Base-by-base conservation (phyloP, 2,113 vertebrate species). In the Malaclemys terrapin region DNA sequence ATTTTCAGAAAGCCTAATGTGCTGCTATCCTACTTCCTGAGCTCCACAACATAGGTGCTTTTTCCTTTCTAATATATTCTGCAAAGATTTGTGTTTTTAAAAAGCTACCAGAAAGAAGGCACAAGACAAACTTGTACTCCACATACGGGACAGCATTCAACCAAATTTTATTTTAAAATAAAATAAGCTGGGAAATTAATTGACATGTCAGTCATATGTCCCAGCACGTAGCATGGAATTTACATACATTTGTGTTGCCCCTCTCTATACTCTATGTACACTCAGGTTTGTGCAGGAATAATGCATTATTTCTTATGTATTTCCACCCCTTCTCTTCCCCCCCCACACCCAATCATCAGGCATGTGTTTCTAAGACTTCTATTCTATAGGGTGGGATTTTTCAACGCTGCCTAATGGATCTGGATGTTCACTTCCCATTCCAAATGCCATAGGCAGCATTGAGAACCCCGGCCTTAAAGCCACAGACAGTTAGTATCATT, bases 351-450 rank as follows among this genome's bases (percentile, higher is more conserved):
- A 65, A 65, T 31, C 29, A 17, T 31, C 14, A 65, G 38, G 10
- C 10, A 1, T 7, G 4, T 83, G 89, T 87, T 84, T 92, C 62
- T 84, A 56, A 85, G 27, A 14, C 1, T 29, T 20, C 84, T 72
- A 78, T 92, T n/a, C n/a, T n/a, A n/a, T 54, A 75, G 31, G 69
- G 11, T 24, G 20, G 42, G 47, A 91, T 8, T 42, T 35, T n/a
- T 27, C 65, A 1, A 10, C 86, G 20, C 20, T 25, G 54, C 3
- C 91, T 57, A 42, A 27, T 2, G 10, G 38, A 92, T 91, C 29
- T 0, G 0, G 80, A 24, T 83, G 80, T 31, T 50, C 0, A 0
- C 35, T 85, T 75, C 59, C 5, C 1, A 7, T 42, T 19, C 0
- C 8, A 82, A 57, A 13, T 0, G 0, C 19, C 81, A 52, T 45